Base-by-base conservation (phyloP, 2,797 vertebrate genomes). In the Notolabrus celidotus region DNA sequence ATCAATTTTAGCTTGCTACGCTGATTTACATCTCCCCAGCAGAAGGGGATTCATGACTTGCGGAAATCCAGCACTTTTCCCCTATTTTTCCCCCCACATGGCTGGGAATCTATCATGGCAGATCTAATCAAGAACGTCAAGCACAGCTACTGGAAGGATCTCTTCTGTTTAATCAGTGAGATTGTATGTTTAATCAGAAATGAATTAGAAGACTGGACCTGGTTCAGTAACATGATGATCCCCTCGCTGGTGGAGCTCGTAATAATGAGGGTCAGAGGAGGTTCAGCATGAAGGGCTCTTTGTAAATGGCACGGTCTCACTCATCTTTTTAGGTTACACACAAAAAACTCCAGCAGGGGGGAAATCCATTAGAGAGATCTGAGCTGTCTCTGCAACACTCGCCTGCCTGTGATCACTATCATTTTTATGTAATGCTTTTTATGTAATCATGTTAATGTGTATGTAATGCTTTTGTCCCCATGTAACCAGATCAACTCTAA, bases 1-100 rank as follows among this genome's bases (percentile, higher is more conserved):
- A 93, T 93, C 93, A 91, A 90, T 93, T 92, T 88, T 77, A 77
- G 74, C 76, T 78, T 69, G 80, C 89, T 74, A 88, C 77, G 49
- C 66, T 92, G 90, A 93, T 94, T 93, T 92, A 92, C 91, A 93
- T 92, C 90, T 86, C 78, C 59, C 84, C 72, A 82, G 88, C 90
- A 88, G 85, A 82, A 88, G 83, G 82, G 87, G 85, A 85, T 90
- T 92, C 91, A 89, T 86, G 83, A 88, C 84, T 81, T 79, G 80
- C 50, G 62, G 88, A 92, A 90, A 92, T 91, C 79, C 73, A 25
- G 77, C 79, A 33, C 83, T 82, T 84, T 82, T 86, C 65, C 5
- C 43, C 56, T 43, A 25, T 63, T 80, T 79, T 77, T 72, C 63
- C 80, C 78, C 77, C 62, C 63, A 72, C 77, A 67, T 56, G 77